Evolutionary conservation across 2,797 vertebrate genomes (phyloP).

Genomic region (Tamandua tetradactyla): DNA sequence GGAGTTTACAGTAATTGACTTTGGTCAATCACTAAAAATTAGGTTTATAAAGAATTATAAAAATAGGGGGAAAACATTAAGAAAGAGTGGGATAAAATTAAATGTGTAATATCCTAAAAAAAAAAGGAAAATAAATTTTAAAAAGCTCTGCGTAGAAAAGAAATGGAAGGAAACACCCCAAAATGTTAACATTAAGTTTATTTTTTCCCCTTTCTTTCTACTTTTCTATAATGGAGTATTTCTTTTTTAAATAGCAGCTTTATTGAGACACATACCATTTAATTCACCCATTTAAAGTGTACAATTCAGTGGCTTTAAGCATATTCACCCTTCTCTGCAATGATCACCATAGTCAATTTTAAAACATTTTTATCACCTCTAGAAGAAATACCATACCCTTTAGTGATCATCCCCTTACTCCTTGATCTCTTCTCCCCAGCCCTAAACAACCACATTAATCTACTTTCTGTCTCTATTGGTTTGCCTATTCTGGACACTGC

Average conservation of each 20-base stretch:
- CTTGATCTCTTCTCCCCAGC: neutral
- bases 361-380: neutral
- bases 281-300: neutral
- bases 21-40: neutral
- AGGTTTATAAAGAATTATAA: neutral
- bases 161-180: neutral
- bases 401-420: neutral
- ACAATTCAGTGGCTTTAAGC: neutral
- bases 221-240: neutral
- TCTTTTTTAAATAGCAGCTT: neutral
- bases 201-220: neutral
- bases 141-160: neutral
- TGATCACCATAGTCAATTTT: neutral
- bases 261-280: neutral
- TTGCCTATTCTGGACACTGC: neutral
- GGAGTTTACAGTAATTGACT: neutral
- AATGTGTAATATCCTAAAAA: neutral
- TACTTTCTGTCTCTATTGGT: neutral
- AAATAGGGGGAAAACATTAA: neutral
- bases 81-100: neutral
- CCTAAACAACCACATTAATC: neutral
- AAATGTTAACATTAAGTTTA: neutral
- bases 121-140: neutral
- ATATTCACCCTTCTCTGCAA: neutral
- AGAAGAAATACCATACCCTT: neutral